phyloP scores from a whole-genome alignment of 2,797 vertebrate species.

The Pterois miles region DNA sequence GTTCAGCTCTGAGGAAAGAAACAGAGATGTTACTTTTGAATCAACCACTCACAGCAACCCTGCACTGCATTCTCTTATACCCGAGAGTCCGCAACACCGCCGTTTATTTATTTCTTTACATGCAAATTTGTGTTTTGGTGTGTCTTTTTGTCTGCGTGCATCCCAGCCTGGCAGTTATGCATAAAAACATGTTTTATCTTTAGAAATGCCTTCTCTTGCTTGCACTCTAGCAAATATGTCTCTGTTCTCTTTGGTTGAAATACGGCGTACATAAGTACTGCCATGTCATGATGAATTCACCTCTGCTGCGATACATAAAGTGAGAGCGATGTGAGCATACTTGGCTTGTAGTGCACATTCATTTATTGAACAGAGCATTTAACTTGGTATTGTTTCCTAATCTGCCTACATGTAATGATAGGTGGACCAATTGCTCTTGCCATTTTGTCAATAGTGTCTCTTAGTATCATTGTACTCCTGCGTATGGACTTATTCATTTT shows the following conservation, averaged over 20 bases:
- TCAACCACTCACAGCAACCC: too few species aligned
- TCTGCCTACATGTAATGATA: neutral
- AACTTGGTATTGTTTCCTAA: conserved; percentile 3
- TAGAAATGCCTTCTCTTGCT: neutral
- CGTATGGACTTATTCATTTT: neutral
- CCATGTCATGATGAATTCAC: neutral
- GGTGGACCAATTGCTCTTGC: neutral
- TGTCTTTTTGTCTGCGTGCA: neutral
- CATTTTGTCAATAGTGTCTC: neutral
- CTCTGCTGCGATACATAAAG: neutral
- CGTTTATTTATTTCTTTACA: neutral
- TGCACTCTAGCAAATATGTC: too few species aligned
- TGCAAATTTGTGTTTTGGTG: neutral
- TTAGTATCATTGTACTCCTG: neutral
- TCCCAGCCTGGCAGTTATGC: neutral
- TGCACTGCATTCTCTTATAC: neutral
- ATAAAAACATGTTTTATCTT: neutral
- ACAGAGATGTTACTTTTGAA: too few species aligned
- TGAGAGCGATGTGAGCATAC: neutral
- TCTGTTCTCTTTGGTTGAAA: neutral
- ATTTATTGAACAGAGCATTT: conserved; percentile 47
- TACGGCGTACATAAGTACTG: neutral
- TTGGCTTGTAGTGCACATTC: conserved; percentile 12
- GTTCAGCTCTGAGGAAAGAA: too few species aligned
- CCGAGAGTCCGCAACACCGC: neutral